Conservation (phyloP, 2,797 vertebrate species). For the Argya squamiceps region DNA sequence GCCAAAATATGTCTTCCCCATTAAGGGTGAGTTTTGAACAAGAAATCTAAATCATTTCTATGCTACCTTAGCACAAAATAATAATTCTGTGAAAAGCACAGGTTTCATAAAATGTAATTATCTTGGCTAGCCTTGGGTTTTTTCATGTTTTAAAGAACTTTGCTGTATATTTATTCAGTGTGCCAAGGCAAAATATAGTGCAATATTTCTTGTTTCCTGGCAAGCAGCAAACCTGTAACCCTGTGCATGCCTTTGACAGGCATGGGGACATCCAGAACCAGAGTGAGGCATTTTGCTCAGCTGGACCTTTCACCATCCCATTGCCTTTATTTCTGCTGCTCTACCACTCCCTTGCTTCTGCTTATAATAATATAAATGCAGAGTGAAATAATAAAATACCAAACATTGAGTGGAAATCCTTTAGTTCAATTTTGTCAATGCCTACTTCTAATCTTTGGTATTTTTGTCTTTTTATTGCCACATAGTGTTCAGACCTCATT, state of each 20-base stretch:
- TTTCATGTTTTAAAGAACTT: neutral
- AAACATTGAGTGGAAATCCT: neutral
- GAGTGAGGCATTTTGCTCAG: neutral
- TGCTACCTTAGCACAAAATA: neutral
- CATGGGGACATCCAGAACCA: neutral
- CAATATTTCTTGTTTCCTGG: neutral
- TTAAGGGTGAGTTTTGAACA: neutral
- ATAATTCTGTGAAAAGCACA: neutral
- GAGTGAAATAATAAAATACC: neutral
- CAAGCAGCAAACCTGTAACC: neutral
- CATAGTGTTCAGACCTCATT: neutral
- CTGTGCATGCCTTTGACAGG: neutral
- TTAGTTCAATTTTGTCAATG: neutral
- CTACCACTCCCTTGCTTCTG: neutral
- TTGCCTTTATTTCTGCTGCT: neutral
- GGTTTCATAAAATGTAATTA: neutral
- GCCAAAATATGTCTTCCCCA: neutral
- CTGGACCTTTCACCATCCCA: neutral
- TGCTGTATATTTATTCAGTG: neutral
- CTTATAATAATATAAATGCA: neutral
- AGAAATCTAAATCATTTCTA: neutral
- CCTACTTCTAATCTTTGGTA: neutral
- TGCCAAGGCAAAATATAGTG: neutral
- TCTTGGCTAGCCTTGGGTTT: neutral
- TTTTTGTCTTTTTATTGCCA: constrained; percentile 10